Evolutionary conservation across 2,888 invertebrate genomes (phyloP).

Genomic region (Alentia gelatinosa): DNA sequence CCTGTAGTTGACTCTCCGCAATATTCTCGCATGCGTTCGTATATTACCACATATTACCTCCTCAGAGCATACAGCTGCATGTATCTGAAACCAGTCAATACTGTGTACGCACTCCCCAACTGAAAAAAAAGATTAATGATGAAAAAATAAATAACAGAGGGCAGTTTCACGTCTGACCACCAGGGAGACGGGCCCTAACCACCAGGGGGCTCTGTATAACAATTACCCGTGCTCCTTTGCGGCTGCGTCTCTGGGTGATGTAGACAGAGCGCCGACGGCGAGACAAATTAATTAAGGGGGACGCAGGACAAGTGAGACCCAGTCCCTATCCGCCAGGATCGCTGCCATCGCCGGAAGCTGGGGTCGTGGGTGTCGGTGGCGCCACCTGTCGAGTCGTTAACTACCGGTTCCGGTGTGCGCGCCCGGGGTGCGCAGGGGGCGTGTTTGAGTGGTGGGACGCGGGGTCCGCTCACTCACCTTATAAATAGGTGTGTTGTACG

Average conservation of each 20-base stretch:
- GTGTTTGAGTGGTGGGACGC: neutral
- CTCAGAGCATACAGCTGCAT: too few relatives aligned
- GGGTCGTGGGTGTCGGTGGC: neutral
- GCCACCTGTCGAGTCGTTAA: neutral
- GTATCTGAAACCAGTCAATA: too few relatives aligned
- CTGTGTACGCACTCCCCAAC: too few relatives aligned
- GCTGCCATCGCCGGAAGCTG: neutral
- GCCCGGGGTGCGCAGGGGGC: neutral
- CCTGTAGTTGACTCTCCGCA: too few relatives aligned
- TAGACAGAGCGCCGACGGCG: neutral
- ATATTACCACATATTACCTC: too few relatives aligned
- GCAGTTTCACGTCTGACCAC: neutral
- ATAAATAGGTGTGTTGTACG: too few relatives aligned
- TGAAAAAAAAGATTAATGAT: too few relatives aligned
- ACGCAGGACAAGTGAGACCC: neutral
- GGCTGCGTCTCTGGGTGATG: neutral
- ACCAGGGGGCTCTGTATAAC: neutral
- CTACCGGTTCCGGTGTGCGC: neutral
- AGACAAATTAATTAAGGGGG: slow-evolving; percentile 10
- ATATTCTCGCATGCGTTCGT: too few relatives aligned
- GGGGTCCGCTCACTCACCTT: too few relatives aligned
- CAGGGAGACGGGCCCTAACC: neutral
- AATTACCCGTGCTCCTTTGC: neutral
- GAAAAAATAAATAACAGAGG: too few relatives aligned
- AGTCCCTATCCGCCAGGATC: neutral